Conservation (phyloP, 2,888 invertebrate genomes). For the Bruchidius siliquastri region DNA sequence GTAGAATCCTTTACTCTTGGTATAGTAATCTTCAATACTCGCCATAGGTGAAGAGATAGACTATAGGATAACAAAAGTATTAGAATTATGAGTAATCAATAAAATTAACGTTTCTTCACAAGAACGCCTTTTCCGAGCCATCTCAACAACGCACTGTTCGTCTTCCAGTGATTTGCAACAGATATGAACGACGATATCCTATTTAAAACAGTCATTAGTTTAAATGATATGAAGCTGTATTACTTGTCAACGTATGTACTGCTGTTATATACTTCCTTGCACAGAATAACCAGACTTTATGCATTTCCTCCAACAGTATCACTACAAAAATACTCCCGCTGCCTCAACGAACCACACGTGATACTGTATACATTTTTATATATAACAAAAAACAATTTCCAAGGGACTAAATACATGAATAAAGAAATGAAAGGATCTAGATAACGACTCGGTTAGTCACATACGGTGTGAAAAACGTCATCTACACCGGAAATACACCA, state of each 20-base stretch:
- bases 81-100: no score
- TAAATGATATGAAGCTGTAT: neutral
- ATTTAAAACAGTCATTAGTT: no score
- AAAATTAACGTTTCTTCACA: no score
- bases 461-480: conserved; percentile 30
- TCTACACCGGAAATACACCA: conserved; percentile 26
- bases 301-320: neutral
- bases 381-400: neutral
- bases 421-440: conserved; percentile 1
- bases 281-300: neutral
- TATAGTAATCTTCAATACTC: no score
- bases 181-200: no score
- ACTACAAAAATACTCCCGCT: neutral
- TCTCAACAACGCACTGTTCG: no score
- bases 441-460: conserved; percentile 28
- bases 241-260: neutral
- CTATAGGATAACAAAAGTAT: no score
- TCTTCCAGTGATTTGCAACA: no score
- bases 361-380: neutral
- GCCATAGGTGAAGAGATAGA: no score
- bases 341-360: neutral
- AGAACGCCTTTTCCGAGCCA: no score
- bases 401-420: neutral
- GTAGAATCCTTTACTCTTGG: no score
- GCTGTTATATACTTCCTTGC: neutral